A percentile compares a stretch with the other conserved stretches of the same genome.
phyloP scores from a whole-genome alignment of 2,797 vertebrate species.

The Benthosema pterotum region DNA sequence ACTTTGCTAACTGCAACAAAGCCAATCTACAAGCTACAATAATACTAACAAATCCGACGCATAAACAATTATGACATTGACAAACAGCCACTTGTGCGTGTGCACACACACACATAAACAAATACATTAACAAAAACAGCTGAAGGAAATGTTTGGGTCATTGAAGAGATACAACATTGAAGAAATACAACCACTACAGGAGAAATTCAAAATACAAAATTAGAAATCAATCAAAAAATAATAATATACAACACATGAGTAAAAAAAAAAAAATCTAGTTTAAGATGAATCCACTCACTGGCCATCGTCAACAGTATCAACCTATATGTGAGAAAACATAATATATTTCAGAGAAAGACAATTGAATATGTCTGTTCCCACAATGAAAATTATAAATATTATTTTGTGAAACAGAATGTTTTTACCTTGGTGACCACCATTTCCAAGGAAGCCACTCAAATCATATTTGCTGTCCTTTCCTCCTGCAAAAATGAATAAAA shows the following conservation, averaged over 20 bases:
- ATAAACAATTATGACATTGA: slow-evolving; percentile 24
- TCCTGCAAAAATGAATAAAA: slow-evolving; percentile 56
- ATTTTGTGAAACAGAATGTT: neutral
- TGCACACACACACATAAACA: slow-evolving; percentile 1
- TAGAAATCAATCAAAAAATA: slow-evolving; percentile 29
- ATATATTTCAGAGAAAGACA: neutral
- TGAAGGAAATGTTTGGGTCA: slow-evolving; percentile 21
- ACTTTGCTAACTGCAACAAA: too few species aligned
- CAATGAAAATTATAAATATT: too few species aligned
- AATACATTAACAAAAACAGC: slow-evolving; percentile 11
- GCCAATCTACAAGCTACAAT: neutral
- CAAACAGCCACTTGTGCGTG: too few species aligned
- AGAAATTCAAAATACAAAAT: slow-evolving; percentile 43
- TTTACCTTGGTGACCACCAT: slow-evolving; percentile 76
- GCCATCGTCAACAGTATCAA: slow-evolving; percentile 49
- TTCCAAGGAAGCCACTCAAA: slow-evolving; percentile 79
- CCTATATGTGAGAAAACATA: slow-evolving; percentile 51
- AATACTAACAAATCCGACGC: neutral
- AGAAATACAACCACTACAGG: slow-evolving; percentile 10
- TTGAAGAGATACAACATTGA: slow-evolving; percentile 22
- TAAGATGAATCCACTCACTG: slow-evolving; percentile 16
- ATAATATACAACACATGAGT: slow-evolving; percentile 58
- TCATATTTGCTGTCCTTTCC: slow-evolving; percentile 71
- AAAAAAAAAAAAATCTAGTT: slow-evolving; percentile 16
- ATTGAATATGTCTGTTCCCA: neutral